Conservation (phyloP, 2,797 vertebrate genomes). For the Falco berigora region DNA sequence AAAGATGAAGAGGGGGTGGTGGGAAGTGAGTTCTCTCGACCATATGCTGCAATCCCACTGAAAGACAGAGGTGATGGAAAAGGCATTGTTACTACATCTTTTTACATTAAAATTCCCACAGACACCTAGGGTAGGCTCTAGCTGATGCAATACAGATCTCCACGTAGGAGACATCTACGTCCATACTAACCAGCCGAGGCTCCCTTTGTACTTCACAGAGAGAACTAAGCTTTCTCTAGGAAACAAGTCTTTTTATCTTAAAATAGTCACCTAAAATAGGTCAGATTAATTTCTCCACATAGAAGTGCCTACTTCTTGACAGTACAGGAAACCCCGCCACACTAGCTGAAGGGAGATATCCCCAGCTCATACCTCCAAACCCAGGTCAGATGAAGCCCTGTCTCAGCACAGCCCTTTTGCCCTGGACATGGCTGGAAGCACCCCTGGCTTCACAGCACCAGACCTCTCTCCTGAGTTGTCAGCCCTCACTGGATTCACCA, state of each 20-base stretch:
- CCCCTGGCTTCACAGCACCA: fast-evolving
- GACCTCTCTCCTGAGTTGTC: not conserved
- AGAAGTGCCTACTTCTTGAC: not conserved
- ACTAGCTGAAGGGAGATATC: not conserved
- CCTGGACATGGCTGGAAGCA: not conserved
- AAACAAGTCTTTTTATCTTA: not conserved
- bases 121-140: not conserved
- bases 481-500: not conserved
- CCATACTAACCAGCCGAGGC: not conserved
- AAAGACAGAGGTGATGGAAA: not conserved
- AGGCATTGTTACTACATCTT: not conserved
- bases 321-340: not conserved
- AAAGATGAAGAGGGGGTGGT: not conserved
- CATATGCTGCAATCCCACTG: not conserved
- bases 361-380: not conserved
- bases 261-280: conserved; percentile 18
- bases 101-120: not conserved
- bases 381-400: not conserved
- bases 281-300: not conserved
- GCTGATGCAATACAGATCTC: not conserved
- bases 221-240: not conserved
- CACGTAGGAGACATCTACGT: not conserved
- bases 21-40: not conserved
- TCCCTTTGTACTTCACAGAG: not conserved
- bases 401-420: not conserved